These are phyloP conservation scores for Drosophila pectinifera DNA, from an alignment of 1,140 invertebrate genomes.

Conservation along the genomic window DNA sequence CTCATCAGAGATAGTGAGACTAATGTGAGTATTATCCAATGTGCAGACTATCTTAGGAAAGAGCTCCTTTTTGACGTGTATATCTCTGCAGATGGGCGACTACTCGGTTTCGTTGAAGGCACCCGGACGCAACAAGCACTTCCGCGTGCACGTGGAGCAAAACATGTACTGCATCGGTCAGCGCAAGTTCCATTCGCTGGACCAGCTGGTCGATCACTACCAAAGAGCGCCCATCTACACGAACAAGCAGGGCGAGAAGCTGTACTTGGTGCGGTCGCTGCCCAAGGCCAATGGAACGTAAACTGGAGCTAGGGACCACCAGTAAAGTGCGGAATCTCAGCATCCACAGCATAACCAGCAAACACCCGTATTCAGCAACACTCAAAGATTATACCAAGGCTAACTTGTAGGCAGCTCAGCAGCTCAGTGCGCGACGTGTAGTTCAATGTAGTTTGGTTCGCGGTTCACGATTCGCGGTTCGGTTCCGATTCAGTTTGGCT, in stretches of 20 bases:
- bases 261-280: constrained; percentile 95
- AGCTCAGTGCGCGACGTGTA: constrained; percentile 51
- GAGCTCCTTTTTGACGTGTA: no score
- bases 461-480: constrained; percentile 3
- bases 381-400: constrained; percentile 62
- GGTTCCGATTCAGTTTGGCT: constrained; percentile 36
- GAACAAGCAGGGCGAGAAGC: constrained; percentile 96
- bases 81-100: constrained; percentile 94
- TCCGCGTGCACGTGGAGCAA: constrained; percentile 98
- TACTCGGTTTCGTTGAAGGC: constrained; percentile 99
- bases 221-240: constrained; percentile 99
- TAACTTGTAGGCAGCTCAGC: constrained; percentile 57
- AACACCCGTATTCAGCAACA: constrained; percentile 69
- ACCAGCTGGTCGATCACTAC: constrained; percentile 99
- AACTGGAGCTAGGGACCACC: constrained; percentile 27
- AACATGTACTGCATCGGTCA: constrained; percentile 98
- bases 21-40: no score
- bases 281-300: constrained; percentile 88
- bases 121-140: constrained; percentile 98
- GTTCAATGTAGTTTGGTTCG: constrained; percentile 53
- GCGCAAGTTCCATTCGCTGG: constrained; percentile 97
- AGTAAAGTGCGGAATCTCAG: constrained; percentile 24
- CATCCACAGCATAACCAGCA: constrained; percentile 27
- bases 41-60: no score
- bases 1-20: constrained; percentile 99